Evolutionary conservation across 2,888 invertebrate genomes (phyloP).

Genomic region (Eupithecia insigniata): DNA sequence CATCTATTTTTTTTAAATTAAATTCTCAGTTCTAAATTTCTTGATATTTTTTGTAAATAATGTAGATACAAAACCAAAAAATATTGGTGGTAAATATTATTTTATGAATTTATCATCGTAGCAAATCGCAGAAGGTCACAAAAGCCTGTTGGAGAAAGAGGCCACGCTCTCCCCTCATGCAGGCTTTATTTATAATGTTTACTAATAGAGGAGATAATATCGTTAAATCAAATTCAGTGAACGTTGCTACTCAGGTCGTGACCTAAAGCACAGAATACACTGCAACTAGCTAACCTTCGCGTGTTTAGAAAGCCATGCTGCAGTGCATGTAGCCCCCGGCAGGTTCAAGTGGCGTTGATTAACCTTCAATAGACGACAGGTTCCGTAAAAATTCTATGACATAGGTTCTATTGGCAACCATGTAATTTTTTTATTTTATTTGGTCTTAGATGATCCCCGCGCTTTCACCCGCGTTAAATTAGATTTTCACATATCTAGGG

Average conservation of each 20-base stretch:
- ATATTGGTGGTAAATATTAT: too few relatives aligned
- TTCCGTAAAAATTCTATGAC: not conserved
- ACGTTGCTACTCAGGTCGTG: slow-evolving; percentile 13
- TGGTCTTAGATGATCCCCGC: too few relatives aligned
- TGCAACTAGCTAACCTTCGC: not conserved
- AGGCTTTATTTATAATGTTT: not conserved
- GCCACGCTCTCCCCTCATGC: not conserved
- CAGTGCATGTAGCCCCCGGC: not conserved
- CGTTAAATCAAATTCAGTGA: slow-evolving; percentile 1
- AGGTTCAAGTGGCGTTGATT: not conserved
- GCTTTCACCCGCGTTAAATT: too few relatives aligned
- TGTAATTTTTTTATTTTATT: too few relatives aligned
- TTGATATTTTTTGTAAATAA: too few relatives aligned
- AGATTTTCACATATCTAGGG: too few relatives aligned
- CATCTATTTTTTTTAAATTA: too few relatives aligned
- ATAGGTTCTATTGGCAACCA: not conserved
- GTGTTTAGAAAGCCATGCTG: slow-evolving; percentile 14
- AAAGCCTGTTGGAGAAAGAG: too few relatives aligned
- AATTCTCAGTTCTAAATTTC: too few relatives aligned
- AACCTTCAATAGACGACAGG: slow-evolving; percentile 14
- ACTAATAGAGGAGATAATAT: not conserved
- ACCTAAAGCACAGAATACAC: slow-evolving; percentile 10
- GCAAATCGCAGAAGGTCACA: too few relatives aligned
- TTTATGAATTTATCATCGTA: too few relatives aligned
- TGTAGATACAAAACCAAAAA: too few relatives aligned